Evolutionary conservation across 2,888 invertebrate genomes (phyloP).

Genomic region (Bimastos eiseni): DNA sequence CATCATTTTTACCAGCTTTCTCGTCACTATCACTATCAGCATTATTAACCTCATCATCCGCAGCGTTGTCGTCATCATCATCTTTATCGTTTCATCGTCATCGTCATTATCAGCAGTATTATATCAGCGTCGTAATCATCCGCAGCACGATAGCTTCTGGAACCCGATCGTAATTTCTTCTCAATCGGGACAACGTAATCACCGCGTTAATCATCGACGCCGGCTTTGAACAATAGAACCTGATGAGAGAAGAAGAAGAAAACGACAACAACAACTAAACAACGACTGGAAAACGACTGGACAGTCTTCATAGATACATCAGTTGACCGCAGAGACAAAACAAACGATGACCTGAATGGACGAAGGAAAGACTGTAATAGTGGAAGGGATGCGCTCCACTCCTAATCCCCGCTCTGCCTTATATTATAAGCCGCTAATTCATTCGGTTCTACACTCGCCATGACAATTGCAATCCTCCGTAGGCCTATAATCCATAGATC

Average conservation of each 20-base stretch:
- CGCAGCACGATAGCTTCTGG: neutral
- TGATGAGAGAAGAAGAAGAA: neutral
- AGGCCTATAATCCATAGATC: neutral
- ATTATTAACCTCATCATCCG: too few species aligned
- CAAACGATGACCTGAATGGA: neutral
- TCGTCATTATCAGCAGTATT: too few species aligned
- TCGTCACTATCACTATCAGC: too few species aligned
- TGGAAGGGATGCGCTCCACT: neutral
- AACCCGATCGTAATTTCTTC: neutral
- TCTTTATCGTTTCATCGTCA: too few species aligned
- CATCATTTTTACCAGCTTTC: neutral
- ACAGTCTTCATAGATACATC: neutral
- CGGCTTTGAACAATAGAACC: neutral
- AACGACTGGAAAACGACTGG: neutral
- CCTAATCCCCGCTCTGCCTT: neutral
- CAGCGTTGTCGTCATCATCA: too few species aligned
- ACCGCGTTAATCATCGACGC: neutral
- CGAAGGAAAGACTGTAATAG: neutral
- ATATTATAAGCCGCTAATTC: neutral
- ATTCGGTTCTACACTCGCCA: neutral
- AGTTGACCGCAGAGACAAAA: neutral
- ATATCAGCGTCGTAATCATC: too few species aligned
- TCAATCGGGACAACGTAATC: neutral
- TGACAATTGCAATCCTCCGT: neutral
- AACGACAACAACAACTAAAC: neutral